phyloP scores from a whole-genome alignment of 53 echinoderm and acorn worm species.

The Paracentrotus lividus region DNA sequence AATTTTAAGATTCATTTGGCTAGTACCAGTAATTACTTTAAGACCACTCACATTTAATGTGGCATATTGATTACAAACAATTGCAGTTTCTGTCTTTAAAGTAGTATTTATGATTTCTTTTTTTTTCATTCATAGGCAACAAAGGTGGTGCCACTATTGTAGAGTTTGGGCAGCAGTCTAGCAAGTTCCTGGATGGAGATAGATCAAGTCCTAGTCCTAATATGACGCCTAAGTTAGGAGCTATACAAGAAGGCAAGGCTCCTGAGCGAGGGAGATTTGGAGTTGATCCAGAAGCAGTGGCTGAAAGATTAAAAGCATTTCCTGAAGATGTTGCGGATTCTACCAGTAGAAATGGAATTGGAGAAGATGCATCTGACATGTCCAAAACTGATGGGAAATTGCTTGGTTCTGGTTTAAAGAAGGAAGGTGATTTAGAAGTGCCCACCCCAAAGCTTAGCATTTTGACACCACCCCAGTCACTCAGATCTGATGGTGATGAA shows the following conservation, averaged over 20 bases:
- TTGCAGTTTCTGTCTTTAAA: not conserved
- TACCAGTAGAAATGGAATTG: not conserved
- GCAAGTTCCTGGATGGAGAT: not conserved
- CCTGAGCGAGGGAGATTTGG: not conserved
- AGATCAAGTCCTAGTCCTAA: conserved; percentile 28
- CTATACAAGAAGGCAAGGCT: conserved; percentile 35
- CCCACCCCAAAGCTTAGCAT: conserved; percentile 20
- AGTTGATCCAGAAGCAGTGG: conserved; percentile 18
- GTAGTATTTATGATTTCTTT: not conserved
- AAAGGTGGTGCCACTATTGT: conserved; percentile 23
- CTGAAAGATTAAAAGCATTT: conserved; percentile 9
- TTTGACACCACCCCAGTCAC: conserved; percentile 16
- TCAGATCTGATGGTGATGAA: conserved; percentile 6
- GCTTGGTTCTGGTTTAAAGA: not conserved
- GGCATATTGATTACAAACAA: not conserved
- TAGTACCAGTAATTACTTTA: no score
- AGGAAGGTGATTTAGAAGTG: no score
- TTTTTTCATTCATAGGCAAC: conserved; percentile 12
- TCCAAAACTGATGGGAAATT: not conserved
- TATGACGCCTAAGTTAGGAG: conserved; percentile 11
- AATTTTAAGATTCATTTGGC: no score
- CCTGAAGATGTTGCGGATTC: not conserved
- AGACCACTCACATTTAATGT: no score
- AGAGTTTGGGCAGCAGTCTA: not conserved
- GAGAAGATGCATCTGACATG: not conserved